Base-by-base conservation (phyloP, 2,797 vertebrate genomes). In the Scolopax bukidnonensis region DNA sequence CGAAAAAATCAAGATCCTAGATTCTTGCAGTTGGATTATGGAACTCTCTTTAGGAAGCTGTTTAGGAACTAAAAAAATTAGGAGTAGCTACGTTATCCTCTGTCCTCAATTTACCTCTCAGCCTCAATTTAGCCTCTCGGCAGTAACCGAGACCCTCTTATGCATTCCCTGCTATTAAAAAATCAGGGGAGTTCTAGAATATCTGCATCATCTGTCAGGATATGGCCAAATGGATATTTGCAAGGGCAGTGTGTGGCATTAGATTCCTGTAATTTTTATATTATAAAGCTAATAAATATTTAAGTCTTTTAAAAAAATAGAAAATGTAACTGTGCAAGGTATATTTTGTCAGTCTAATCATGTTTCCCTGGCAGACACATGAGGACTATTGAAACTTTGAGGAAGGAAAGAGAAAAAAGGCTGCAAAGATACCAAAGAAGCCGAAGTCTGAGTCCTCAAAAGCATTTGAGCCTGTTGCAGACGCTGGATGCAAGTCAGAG, bases 371-470 rank as follows among this genome's bases (percentile, higher is more conserved):
- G 88, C 84, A 99, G 99, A 63, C 99, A 99, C 93, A 98, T 98
- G 86, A 98, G 97, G 89, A 98, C 98, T 73, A 98, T 99, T 16
- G 98, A 99, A 92, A 97, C 96, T 51, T 96, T 99, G 94, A 98
- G 97, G 93, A 98, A 98, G 87, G 98, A 99, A 95, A 98, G 98
- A 92, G 98, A 98, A 87, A 98, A 98, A 60, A 98, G 89, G 84
- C 98, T 99, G 56, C 98, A 98, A 85, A 98, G 95, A n/a, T 98
- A 95, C 83, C 97, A 97, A 32, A 97, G 98, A 89, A 97, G 98
- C 64, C 98, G 98, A 43, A 99, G 99, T 90, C 97, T 99, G 68
- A 99, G 99, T 96, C 99, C 98, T 53, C 97, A 98, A 90, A 99
- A 99, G 94, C 98, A 98, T n/a, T 48, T 97, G 15, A 95, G 83